These are phyloP conservation scores for Bos indicus DNA, from an alignment of 2,113 vertebrate species.

Conservation along the genomic window DNA sequence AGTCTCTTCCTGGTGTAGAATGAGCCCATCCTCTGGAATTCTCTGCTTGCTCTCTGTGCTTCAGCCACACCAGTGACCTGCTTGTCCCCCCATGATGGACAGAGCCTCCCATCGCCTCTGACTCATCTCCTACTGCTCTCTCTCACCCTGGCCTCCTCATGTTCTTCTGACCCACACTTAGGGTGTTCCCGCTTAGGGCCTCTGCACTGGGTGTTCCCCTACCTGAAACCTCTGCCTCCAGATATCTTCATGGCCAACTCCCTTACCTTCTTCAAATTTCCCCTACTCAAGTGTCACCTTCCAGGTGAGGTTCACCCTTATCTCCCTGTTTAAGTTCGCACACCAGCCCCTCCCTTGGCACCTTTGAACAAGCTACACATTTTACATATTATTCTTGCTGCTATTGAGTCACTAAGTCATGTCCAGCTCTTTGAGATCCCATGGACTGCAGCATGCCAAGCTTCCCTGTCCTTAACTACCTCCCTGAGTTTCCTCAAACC, in stretches of 20 bases:
- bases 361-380: neutral
- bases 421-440: neutral
- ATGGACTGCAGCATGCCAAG: neutral
- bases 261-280: neutral
- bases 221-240: neutral
- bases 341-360: neutral
- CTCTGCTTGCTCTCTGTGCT: neutral
- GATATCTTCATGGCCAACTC: neutral
- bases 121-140: neutral
- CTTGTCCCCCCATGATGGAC: neutral
- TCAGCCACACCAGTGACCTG: too few species aligned
- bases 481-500: neutral
- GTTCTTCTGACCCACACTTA: neutral
- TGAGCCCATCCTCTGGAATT: neutral
- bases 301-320: neutral
- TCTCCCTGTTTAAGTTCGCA: neutral
- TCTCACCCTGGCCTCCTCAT: neutral
- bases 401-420: neutral
- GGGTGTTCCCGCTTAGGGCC: neutral
- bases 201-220: neutral
- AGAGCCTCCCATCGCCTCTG: neutral
- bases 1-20: neutral
- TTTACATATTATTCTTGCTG: neutral
- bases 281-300: neutral
- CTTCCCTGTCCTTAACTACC: neutral